Evolutionary conservation across 2,888 invertebrate genomes (phyloP).

Genomic region (Calliopum simillimum): DNA sequence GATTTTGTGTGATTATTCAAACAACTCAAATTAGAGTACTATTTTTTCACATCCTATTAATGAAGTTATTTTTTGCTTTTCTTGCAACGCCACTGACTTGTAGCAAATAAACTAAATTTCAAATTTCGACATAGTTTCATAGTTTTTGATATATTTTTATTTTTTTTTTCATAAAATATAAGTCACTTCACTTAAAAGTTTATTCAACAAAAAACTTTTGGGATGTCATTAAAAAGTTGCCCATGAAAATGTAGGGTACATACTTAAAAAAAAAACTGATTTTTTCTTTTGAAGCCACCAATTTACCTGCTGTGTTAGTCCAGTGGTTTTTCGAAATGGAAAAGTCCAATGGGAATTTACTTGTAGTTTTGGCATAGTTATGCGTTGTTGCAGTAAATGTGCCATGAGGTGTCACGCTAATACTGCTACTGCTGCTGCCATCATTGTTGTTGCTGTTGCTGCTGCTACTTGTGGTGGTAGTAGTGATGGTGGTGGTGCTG

Average conservation of each 20-base stretch:
- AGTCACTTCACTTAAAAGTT: too few species aligned
- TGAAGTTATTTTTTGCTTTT: too few species aligned
- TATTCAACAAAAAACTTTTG: too few species aligned
- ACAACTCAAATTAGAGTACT: too few species aligned
- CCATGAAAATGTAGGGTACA: not conserved
- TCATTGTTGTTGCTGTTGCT: slow-evolving; percentile 6
- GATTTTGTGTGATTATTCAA: too few species aligned
- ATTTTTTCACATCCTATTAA: too few species aligned
- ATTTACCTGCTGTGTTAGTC: slow-evolving; percentile 49
- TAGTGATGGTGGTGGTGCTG: slow-evolving; percentile 12
- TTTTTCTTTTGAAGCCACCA: not conserved
- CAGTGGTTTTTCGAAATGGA: slow-evolving; percentile 56
- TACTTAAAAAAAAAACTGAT: not conserved
- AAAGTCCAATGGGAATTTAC: slow-evolving; percentile 54
- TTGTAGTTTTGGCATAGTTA: slow-evolving; percentile 49
- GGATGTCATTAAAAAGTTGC: too few species aligned
- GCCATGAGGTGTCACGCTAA: not conserved
- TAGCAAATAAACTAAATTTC: too few species aligned
- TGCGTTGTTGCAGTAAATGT: slow-evolving; percentile 42
- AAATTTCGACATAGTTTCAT: too few species aligned
- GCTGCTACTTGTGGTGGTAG: slow-evolving; percentile 15
- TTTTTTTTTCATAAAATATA: too few species aligned
- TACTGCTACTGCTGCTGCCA: slow-evolving; percentile 22
- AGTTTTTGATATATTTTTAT: too few species aligned
- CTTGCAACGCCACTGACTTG: too few species aligned